phyloP scores from a whole-genome alignment of 2,888 invertebrate genomes.

The Acleris cristana region DNA sequence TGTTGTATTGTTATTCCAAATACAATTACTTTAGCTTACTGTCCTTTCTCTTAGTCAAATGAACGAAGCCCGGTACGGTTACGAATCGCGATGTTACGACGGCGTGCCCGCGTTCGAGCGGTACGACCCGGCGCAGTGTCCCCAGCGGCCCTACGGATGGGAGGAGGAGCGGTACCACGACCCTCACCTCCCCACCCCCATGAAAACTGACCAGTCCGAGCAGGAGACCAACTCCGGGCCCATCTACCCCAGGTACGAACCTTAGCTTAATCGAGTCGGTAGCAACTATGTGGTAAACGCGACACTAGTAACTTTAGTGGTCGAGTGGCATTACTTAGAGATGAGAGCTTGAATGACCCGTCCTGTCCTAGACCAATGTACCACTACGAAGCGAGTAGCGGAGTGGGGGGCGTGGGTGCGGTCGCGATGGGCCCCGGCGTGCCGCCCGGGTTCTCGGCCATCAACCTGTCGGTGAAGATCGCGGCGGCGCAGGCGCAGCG shows the following conservation, averaged over 20 bases:
- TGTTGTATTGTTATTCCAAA: background rate
- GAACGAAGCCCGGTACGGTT: conserved; percentile 84
- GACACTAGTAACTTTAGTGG: conserved; percentile 45
- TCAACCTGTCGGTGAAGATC: conserved; percentile 93
- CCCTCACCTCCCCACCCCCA: conserved; percentile 83
- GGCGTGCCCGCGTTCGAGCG: conserved; percentile 80
- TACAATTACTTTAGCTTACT: conserved; percentile 17
- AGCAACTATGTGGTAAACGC: conserved; percentile 75
- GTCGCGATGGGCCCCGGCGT: conserved; percentile 87
- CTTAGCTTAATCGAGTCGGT: conserved; percentile 11
- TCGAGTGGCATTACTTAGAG: background rate
- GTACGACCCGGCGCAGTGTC: conserved; percentile 79
- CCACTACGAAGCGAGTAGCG: conserved; percentile 87
- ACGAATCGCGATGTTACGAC: conserved; percentile 80
- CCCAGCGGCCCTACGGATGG: conserved; percentile 80
- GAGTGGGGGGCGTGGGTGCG: conserved; percentile 84
- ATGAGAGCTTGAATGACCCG: conserved; percentile 38
- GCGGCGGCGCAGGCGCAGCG: conserved; percentile 88
- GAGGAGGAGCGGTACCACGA: conserved; percentile 85
- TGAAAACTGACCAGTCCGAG: conserved; percentile 88
- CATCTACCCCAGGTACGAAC: conserved; percentile 87
- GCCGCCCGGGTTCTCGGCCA: conserved; percentile 91
- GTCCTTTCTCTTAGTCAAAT: conserved; percentile 73
- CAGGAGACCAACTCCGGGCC: conserved; percentile 88
- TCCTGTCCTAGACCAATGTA: conserved; percentile 88